A percentile compares a stretch with the other conserved stretches of the same genome.
These are phyloP conservation scores for Oligia latruncula DNA, from an alignment of 2,888 invertebrate genomes.

Conservation along the genomic window DNA sequence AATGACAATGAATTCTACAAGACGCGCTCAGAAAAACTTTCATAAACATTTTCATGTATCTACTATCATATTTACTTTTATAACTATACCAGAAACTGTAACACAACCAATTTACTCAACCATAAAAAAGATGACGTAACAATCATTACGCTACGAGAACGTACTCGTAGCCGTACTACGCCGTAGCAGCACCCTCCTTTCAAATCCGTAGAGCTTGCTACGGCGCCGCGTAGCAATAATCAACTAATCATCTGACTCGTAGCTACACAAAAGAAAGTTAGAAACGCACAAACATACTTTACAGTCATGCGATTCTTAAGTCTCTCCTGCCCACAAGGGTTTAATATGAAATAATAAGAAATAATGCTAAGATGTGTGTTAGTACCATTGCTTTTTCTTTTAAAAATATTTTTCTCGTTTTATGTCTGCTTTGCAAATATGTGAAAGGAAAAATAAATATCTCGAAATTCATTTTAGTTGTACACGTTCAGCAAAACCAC, in stretches of 20 bases:
- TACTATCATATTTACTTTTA: slow-evolving; percentile 3
- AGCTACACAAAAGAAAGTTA: slow-evolving; percentile 59
- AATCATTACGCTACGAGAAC: slow-evolving; percentile 36
- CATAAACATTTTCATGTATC: background rate
- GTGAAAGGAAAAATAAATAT: slow-evolving; percentile 39
- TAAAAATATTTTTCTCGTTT: slow-evolving; percentile 1
- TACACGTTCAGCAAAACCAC: slow-evolving; percentile 67
- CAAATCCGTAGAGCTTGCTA: slow-evolving; percentile 65
- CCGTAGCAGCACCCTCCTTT: slow-evolving; percentile 60
- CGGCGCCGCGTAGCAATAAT: slow-evolving; percentile 70
- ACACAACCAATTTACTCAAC: slow-evolving; percentile 5
- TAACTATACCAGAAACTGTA: background rate
- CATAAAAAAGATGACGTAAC: slow-evolving; percentile 38
- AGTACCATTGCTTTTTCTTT: background rate
- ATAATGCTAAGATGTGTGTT: slow-evolving; percentile 14
- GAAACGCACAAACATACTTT: slow-evolving; percentile 57
- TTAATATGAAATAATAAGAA: slow-evolving; percentile 26
- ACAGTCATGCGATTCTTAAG: slow-evolving; percentile 50
- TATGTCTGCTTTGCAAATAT: slow-evolving; percentile 18
- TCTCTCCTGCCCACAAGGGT: slow-evolving; percentile 45
- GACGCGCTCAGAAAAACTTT: background rate
- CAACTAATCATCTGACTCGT: slow-evolving; percentile 63
- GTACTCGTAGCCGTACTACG: slow-evolving; percentile 55
- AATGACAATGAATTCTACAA: slow-evolving; percentile 16
- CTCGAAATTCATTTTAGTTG: slow-evolving; percentile 62